phyloP scores from a whole-genome alignment of 2,888 invertebrate species.

The Stomorhina lunata region DNA sequence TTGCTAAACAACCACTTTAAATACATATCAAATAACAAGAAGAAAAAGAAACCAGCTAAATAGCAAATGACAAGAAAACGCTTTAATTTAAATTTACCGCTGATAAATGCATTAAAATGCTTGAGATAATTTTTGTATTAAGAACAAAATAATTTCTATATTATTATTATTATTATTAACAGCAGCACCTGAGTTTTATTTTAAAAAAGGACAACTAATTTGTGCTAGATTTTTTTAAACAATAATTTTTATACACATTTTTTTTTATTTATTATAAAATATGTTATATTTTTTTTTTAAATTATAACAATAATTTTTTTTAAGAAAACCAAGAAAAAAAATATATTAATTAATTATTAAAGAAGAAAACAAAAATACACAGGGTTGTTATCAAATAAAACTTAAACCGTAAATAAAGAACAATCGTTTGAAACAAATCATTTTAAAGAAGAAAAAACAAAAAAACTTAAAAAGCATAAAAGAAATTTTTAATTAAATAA shows the following conservation, averaged over 20 bases:
- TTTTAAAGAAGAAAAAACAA: constrained; percentile 60
- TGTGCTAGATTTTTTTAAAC: constrained; percentile 39
- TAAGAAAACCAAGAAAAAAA: background rate
- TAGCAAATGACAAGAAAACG: constrained; percentile 19
- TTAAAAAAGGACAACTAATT: constrained; percentile 56
- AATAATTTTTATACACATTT: too few species aligned
- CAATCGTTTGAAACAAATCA: constrained; percentile 69
- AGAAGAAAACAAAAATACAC: constrained; percentile 54
- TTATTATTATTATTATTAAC: constrained; percentile 32
- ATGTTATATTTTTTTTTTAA: background rate
- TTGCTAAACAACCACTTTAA: constrained; percentile 25
- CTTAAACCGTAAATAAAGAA: constrained; percentile 65
- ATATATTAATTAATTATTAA: constrained; percentile 7
- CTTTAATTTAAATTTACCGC: constrained; percentile 2
- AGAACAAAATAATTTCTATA: too few species aligned
- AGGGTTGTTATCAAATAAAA: constrained; percentile 68
- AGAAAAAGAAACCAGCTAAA: constrained; percentile 11
- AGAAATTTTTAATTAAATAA: constrained; percentile 35
- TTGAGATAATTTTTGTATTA: background rate
- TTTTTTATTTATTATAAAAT: background rate
- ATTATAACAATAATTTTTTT: constrained; percentile 3
- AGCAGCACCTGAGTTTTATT: constrained; percentile 64
- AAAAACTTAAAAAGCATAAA: constrained; percentile 15
- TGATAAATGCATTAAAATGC: background rate
- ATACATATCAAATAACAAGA: constrained; percentile 53